Evolutionary conservation across 2,888 invertebrate genomes (phyloP).

Genomic region (Phasia obesa): DNA sequence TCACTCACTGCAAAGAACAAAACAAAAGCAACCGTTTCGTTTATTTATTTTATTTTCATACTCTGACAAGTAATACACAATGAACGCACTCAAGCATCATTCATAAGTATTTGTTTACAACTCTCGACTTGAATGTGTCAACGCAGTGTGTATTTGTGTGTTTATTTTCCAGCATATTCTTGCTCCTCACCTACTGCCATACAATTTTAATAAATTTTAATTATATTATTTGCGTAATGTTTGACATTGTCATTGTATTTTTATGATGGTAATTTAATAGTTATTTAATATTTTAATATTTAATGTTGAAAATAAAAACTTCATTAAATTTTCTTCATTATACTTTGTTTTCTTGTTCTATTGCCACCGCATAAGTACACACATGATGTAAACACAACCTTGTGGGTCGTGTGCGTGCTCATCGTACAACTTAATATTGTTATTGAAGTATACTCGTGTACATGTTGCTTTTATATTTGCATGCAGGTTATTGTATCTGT

Average conservation of each 20-base stretch:
- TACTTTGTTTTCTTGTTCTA: conserved; percentile 18
- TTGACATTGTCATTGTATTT: conserved; percentile 36
- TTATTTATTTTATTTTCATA: no score
- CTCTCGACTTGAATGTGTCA: background rate
- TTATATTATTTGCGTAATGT: conserved; percentile 25
- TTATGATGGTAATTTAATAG: conserved; percentile 56
- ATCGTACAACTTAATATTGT: conserved; percentile 29
- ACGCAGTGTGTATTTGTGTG: background rate
- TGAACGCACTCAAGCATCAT: background rate
- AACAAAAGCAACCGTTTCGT: no score
- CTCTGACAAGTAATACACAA: no score
- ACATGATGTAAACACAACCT: conserved; percentile 18
- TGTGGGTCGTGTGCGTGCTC: conserved; percentile 19
- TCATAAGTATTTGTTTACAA: conserved; percentile 7
- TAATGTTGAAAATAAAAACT: conserved; percentile 52
- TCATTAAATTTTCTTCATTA: conserved; percentile 27
- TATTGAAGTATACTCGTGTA: conserved; percentile 27
- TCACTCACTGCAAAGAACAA: no score
- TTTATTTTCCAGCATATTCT: background rate
- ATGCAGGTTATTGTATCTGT: conserved; percentile 2
- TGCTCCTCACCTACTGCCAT: no score
- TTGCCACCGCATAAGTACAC: conserved; percentile 2
- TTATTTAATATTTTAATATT: conserved; percentile 62
- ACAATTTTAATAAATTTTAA: conserved; percentile 17
- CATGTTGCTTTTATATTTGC: conserved; percentile 18